A percentile compares a stretch with the other conserved stretches of the same genome.
phyloP scores from a whole-genome alignment of 1,140 invertebrate genomes.

The Anastatus disparis region DNA sequence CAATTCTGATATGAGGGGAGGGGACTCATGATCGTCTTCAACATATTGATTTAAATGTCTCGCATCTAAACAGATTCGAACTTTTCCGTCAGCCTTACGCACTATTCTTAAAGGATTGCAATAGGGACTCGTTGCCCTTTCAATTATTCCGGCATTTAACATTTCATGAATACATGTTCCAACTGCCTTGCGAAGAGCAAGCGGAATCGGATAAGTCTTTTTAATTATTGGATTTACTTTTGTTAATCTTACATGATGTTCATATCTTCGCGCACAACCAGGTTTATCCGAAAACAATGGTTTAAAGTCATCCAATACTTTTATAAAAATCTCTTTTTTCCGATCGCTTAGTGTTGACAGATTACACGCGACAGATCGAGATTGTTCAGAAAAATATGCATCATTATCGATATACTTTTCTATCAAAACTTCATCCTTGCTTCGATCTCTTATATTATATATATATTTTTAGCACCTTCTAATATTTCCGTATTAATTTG shows the following conservation, averaged over 20 bases:
- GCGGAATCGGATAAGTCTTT: conserved; percentile 40
- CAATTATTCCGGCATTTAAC: conserved; percentile 43
- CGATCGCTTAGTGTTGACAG: not conserved
- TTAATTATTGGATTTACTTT: conserved; percentile 27
- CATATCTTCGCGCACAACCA: conserved; percentile 14
- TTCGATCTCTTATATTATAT: not conserved
- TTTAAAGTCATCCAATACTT: conserved; percentile 14
- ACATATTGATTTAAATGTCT: conserved; percentile 50
- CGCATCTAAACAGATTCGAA: conserved; percentile 54
- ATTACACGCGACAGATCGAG: not conserved
- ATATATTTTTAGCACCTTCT: not conserved
- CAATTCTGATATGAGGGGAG: conserved; percentile 43
- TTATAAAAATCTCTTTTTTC: not conserved
- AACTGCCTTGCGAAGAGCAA: conserved; percentile 24
- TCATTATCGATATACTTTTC: not conserved
- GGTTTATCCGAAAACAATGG: conserved; percentile 33
- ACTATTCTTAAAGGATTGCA: conserved; percentile 49
- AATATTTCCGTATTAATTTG: not conserved
- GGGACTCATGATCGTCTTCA: conserved; percentile 45
- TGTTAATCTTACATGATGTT: conserved; percentile 38
- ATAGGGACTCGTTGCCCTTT: conserved; percentile 47
- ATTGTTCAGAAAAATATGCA: not conserved
- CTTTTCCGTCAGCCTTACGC: conserved; percentile 39
- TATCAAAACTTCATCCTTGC: not conserved
- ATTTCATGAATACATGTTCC: conserved; percentile 39